Conservation (phyloP, 2,797 vertebrate genomes). For the Sebastes hubbsi region DNA sequence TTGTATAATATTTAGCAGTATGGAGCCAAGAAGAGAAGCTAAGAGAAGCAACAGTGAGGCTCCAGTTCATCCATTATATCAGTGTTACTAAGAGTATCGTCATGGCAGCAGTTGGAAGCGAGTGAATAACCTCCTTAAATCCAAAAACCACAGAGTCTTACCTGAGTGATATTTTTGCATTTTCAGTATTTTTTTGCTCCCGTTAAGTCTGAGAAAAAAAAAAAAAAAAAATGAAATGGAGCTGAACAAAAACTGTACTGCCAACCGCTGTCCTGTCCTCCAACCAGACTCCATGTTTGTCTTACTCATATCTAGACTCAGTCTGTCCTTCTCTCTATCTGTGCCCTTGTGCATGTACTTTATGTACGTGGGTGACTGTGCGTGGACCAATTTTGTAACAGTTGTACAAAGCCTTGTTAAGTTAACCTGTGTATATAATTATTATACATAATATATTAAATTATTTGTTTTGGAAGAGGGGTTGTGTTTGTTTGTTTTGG, state of each 20-base stretch:
- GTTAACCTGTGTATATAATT: conserved; percentile 81
- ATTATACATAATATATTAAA: conserved; percentile 81
- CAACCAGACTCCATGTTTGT: conserved; percentile 19
- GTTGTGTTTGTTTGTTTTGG: not conserved
- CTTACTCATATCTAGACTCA: conserved; percentile 17
- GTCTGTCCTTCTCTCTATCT: conserved; percentile 24
- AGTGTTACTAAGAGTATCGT: conserved; percentile 45
- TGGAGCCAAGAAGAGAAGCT: not conserved
- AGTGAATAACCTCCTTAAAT: conserved; percentile 12
- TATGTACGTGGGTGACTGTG: conserved; percentile 61
- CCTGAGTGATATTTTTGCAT: conserved; percentile 26
- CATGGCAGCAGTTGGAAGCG: not conserved
- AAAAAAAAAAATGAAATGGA: conserved; percentile 8
- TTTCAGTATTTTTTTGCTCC: conserved; percentile 27
- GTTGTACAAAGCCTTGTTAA: conserved; percentile 83
- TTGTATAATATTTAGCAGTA: conserved; percentile 27
- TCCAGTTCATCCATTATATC: not conserved
- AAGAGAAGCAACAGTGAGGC: not conserved
- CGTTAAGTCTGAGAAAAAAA: not conserved
- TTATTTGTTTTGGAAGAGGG: conserved; percentile 76
- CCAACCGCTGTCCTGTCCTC: conserved; percentile 9
- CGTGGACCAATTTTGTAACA: conserved; percentile 81
- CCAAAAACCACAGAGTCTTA: conserved; percentile 46
- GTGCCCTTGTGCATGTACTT: conserved; percentile 60
- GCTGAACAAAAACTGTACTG: conserved; percentile 29